Percentiles rank a stretch among this genome's conserved stretches.
Evolutionary conservation across 2,113 vertebrate species (phyloP).

Genomic region (Spizaetus ornatus): DNA sequence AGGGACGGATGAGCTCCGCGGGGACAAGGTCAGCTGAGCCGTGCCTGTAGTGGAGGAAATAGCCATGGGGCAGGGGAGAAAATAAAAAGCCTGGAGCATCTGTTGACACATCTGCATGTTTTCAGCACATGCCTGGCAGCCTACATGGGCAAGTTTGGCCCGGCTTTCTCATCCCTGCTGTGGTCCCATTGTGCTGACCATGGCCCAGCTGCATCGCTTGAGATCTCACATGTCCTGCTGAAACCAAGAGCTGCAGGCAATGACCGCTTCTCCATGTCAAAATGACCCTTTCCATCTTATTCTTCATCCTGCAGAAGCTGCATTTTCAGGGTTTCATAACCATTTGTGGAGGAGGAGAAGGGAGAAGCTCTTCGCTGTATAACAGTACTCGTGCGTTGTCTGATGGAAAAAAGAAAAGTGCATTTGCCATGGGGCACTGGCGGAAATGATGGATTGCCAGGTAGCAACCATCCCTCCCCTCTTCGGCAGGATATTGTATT

Average conservation of each 20-base stretch:
- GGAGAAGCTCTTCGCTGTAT: neutral
- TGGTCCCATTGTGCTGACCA: neutral
- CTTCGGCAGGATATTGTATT: constrained; percentile 31
- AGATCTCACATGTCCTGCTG: neutral
- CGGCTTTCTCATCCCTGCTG: neutral
- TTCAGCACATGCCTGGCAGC: neutral
- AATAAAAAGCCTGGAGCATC: neutral
- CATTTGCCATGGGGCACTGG: neutral
- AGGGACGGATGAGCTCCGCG: neutral
- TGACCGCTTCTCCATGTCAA: neutral
- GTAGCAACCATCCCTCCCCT: neutral
- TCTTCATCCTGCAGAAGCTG: neutral
- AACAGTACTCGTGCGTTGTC: neutral
- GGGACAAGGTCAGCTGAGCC: neutral
- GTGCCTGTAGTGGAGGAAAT: neutral
- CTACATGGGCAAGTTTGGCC: neutral
- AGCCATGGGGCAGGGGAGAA: neutral
- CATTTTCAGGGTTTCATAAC: neutral
- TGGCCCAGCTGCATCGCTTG: neutral
- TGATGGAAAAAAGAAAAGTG: constrained; percentile 16
- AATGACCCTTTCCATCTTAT: neutral
- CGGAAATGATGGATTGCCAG: constrained; percentile 1
- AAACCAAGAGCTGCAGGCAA: neutral
- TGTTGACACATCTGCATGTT: neutral
- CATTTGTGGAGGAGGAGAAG: constrained; percentile 16